phyloP scores from a whole-genome alignment of 92 coral and sea anemone species.

The Porites cylindrica region DNA sequence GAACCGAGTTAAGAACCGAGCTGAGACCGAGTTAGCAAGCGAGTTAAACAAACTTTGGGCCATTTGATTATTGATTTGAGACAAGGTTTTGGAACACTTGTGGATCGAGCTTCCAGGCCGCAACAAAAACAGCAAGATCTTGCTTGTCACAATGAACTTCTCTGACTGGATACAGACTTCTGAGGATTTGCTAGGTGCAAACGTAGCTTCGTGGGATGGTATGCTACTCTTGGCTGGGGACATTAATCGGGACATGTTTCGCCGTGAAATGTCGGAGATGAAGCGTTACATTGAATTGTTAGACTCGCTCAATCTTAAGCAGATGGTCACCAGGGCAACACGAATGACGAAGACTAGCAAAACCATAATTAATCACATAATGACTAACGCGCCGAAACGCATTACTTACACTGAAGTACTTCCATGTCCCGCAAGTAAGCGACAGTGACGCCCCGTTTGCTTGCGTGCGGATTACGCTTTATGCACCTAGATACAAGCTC shows the following conservation, averaged over 20 bases:
- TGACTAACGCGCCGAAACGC: constrained; percentile 37
- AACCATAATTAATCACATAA: constrained; percentile 47
- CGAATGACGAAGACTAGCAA: constrained; percentile 24
- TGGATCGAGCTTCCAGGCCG: constrained; percentile 67
- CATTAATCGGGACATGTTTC: background rate
- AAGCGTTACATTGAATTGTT: constrained; percentile 46
- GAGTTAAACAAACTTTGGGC: too few relatives aligned
- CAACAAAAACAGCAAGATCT: constrained; percentile 60
- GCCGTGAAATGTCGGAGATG: constrained; percentile 40
- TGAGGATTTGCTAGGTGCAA: constrained; percentile 41
- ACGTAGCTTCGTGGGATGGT: constrained; percentile 68
- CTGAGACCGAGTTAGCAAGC: too few relatives aligned
- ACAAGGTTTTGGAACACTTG: constrained; percentile 46
- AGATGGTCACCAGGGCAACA: constrained; percentile 52
- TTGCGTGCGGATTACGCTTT: constrained; percentile 19
- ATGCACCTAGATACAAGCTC: constrained; percentile 17
- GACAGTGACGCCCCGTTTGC: constrained; percentile 60
- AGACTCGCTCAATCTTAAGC: constrained; percentile 49
- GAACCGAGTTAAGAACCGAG: too few relatives aligned
- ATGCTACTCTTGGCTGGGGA: constrained; percentile 45
- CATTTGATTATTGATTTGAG: too few relatives aligned
- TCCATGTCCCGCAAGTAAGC: constrained; percentile 55
- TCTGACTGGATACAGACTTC: constrained; percentile 48
- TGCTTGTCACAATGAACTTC: constrained; percentile 49
- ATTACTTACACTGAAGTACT: constrained; percentile 49